Conservation (phyloP, 2,113 vertebrate species). For the Myrmecophaga tridactyla region DNA sequence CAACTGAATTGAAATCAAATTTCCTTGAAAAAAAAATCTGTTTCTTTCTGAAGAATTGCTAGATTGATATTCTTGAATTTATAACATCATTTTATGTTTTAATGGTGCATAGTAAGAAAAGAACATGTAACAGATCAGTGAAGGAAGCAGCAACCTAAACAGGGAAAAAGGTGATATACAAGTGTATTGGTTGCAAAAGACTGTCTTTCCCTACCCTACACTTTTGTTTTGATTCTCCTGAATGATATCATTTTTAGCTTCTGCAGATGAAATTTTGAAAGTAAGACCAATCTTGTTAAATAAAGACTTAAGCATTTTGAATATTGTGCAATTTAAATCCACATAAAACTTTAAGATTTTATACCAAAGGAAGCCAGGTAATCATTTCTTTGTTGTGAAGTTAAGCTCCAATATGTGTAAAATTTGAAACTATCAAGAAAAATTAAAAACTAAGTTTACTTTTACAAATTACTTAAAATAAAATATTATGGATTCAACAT, state of each 20-base stretch:
- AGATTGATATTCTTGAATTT: background rate
- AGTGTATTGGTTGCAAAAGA: background rate
- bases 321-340: background rate
- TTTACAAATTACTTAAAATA: constrained; percentile 29
- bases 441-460: constrained; percentile 5
- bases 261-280: background rate
- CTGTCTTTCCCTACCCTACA: background rate
- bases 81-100: background rate
- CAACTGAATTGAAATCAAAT: background rate
- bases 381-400: background rate
- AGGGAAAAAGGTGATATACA: fast-evolving
- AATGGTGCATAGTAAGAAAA: background rate
- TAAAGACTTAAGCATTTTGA: background rate
- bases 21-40: background rate
- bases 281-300: background rate
- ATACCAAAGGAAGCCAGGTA: background rate
- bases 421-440: background rate
- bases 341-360: background rate
- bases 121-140: background rate
- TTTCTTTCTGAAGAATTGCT: background rate
- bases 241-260: background rate
- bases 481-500: background rate
- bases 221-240: background rate
- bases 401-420: background rate
- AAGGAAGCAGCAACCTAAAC: background rate